A percentile compares a stretch with the other conserved stretches of the same genome.
Evolutionary conservation across 2,113 vertebrate species (phyloP).

Genomic region (Muntiacus reevesi): DNA sequence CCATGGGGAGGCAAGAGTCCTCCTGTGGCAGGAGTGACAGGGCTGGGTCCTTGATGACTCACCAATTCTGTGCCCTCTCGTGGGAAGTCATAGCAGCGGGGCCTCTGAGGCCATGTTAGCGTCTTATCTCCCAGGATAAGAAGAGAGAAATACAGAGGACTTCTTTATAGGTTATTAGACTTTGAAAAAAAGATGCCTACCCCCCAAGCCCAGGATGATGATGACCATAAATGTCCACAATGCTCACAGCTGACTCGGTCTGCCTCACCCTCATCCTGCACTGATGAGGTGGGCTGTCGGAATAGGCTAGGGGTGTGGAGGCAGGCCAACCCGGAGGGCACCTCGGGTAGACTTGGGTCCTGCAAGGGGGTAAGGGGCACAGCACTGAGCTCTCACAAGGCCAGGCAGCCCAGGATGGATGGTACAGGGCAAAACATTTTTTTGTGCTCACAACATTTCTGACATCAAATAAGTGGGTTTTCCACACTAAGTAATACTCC

Average conservation of each 20-base stretch:
- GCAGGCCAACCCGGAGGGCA: not conserved
- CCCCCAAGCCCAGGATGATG: not conserved
- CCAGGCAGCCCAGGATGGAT: not conserved
- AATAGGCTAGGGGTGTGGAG: not conserved
- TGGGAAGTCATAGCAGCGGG: not conserved
- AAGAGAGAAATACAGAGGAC: not conserved
- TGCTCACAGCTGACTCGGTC: not conserved
- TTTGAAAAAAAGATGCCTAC: not conserved
- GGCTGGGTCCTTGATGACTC: not conserved
- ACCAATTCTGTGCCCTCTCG: not conserved
- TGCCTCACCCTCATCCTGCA: accelerated
- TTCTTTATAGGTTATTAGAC: not conserved
- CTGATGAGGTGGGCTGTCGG: not conserved
- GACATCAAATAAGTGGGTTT: not conserved
- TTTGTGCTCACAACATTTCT: not conserved
- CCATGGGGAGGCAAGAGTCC: not conserved
- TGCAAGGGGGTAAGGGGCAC: not conserved
- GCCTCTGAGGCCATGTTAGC: not conserved
- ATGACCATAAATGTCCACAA: accelerated
- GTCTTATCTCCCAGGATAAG: not conserved
- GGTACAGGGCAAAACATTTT: not conserved
- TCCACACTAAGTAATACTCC: not conserved
- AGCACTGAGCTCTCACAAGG: not conserved
- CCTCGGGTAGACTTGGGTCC: not conserved
- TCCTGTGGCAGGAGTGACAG: not conserved